phyloP scores from a whole-genome alignment of 2,113 vertebrate genomes.

The Polyodon spathula region DNA sequence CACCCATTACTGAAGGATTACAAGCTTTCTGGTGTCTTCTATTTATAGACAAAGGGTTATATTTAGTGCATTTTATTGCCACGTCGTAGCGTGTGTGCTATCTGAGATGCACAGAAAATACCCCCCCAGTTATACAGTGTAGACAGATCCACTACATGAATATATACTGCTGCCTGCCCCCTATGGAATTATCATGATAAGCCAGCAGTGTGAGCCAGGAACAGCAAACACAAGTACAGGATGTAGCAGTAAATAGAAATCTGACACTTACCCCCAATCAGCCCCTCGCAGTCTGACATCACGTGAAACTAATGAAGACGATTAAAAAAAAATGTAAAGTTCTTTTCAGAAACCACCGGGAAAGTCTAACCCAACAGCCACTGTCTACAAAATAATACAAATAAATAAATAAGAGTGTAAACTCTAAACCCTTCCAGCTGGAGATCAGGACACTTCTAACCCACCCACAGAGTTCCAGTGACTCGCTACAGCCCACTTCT shows the following conservation, averaged over 20 bases:
- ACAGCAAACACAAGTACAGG: conserved; percentile 12
- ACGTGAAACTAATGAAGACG: conserved; percentile 30
- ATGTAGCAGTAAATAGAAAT: conserved; percentile 58
- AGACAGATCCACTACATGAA: no score
- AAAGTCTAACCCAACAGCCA: not conserved
- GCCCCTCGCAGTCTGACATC: conserved; percentile 94
- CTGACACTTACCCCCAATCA: conserved; percentile 75
- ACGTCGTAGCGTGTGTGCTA: not conserved
- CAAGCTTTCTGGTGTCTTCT: no score
- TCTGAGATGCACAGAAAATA: no score
- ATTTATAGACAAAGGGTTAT: not conserved
- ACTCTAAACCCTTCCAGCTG: conserved; percentile 21
- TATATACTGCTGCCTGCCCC: no score
- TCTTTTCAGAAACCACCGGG: not conserved
- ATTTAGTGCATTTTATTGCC: not conserved
- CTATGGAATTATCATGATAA: no score
- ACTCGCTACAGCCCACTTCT: conserved; percentile 46
- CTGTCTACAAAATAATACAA: not conserved
- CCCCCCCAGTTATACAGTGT: no score
- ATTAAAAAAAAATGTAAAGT: not conserved
- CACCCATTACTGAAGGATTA: no score
- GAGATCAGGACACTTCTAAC: conserved; percentile 34
- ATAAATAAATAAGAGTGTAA: not conserved
- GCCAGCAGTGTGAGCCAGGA: not conserved
- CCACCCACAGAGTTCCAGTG: conserved; percentile 42